A percentile compares a stretch with the other conserved stretches of the same genome.
phyloP scores from a whole-genome alignment of 2,888 invertebrate genomes.

The Marasmarcha lunaedactyla region DNA sequence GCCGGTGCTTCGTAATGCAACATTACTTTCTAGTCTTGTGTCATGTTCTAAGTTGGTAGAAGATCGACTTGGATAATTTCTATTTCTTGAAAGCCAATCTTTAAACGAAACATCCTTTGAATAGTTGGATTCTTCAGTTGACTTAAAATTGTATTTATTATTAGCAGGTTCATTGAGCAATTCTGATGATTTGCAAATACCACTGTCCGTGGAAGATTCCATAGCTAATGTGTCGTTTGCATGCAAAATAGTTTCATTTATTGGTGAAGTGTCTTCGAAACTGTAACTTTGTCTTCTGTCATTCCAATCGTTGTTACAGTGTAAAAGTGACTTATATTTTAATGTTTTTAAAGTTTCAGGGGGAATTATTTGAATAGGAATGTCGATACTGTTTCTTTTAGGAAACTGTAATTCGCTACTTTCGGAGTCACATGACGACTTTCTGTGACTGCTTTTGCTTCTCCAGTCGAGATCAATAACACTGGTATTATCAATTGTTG shows the following conservation, averaged over 20 bases:
- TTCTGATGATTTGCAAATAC: constrained; percentile 80
- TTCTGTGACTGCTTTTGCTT: constrained; percentile 34
- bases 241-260: constrained; percentile 36
- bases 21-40: constrained; percentile 34
- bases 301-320: constrained; percentile 73
- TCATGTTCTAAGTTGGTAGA: constrained; percentile 34
- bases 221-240: constrained; percentile 66
- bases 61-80: constrained; percentile 29
- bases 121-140: constrained; percentile 25
- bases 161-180: constrained; percentile 56
- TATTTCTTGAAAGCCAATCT: constrained; percentile 54
- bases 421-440: constrained; percentile 47
- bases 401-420: constrained; percentile 35
- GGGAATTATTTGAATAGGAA: constrained; percentile 46
- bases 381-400: constrained; percentile 30
- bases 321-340: constrained; percentile 53
- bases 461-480: constrained; percentile 51
- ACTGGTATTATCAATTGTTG: constrained; percentile 56
- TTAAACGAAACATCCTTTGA: constrained; percentile 44
- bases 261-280: constrained; percentile 65
- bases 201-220: constrained; percentile 84
- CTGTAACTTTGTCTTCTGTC: constrained; percentile 82
- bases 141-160: constrained; percentile 22
- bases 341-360: constrained; percentile 48
- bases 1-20: constrained; percentile 45